Evolutionary conservation across 2,797 vertebrate genomes (phyloP).

Genomic region (Falco columbarius): DNA sequence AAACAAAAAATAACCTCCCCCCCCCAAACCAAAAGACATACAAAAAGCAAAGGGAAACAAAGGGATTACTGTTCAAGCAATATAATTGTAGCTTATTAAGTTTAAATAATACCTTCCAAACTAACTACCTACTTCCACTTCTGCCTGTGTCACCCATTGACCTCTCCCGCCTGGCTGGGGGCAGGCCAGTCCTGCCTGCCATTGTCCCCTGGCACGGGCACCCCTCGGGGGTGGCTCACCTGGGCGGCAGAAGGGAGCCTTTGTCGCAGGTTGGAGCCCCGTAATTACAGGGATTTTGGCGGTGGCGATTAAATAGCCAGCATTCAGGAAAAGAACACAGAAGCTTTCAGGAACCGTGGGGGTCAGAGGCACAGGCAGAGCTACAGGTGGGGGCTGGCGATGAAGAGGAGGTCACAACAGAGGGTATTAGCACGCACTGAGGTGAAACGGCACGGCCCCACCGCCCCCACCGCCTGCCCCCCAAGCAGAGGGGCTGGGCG

Average conservation of each 20-base stretch:
- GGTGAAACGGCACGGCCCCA: constrained; percentile 17
- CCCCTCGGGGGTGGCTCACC: constrained; percentile 52
- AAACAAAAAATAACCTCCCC: not conserved
- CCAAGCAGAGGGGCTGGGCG: not conserved
- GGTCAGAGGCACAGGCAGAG: constrained; percentile 1
- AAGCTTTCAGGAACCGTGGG: constrained; percentile 76
- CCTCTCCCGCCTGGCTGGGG: constrained; percentile 55
- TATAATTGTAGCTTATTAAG: constrained; percentile 75
- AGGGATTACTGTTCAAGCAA: constrained; percentile 69
- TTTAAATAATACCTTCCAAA: constrained; percentile 74
- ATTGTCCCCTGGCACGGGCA: constrained; percentile 14
- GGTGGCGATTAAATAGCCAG: constrained; percentile 29
- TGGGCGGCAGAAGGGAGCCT: constrained; percentile 67
- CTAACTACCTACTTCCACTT: constrained; percentile 59
- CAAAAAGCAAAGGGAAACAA: constrained; percentile 61
- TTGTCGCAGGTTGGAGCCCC: constrained; percentile 53
- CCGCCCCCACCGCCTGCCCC: constrained; percentile 12
- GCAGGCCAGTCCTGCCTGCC: constrained; percentile 37
- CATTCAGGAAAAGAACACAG: constrained; percentile 73
- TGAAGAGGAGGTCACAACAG: constrained; percentile 1
- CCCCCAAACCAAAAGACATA: not conserved
- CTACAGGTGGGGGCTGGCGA: constrained; percentile 59
- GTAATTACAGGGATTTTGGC: constrained; percentile 67
- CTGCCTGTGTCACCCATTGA: constrained; percentile 76
- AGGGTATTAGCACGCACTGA: not conserved